phyloP scores from a whole-genome alignment of 23 tunicate species.

The Halocynthia aurantium region DNA sequence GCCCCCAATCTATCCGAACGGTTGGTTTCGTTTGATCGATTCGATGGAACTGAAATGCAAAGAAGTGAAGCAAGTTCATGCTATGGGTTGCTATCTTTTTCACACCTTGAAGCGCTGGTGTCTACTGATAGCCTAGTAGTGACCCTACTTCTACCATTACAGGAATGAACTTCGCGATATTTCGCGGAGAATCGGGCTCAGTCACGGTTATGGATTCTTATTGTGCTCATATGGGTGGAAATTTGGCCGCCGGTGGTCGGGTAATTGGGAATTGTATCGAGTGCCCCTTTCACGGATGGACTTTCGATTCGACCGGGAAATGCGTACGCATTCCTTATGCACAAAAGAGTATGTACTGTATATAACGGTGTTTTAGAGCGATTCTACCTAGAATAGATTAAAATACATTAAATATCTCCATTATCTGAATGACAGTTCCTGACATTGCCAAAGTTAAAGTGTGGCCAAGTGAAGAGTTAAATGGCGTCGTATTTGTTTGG shows the following conservation, averaged over 20 bases:
- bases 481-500: slow-evolving; percentile 69
- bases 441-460: slow-evolving; percentile 43
- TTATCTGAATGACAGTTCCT: slow-evolving; percentile 38
- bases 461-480: slow-evolving; percentile 60
- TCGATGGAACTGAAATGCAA: slow-evolving; percentile 31
- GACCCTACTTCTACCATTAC: background rate
- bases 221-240: slow-evolving; percentile 83
- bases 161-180: slow-evolving; percentile 62
- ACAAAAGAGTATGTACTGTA: background rate
- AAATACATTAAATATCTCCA: background rate
- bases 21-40: slow-evolving; percentile 83
- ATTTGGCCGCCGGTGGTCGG: slow-evolving; percentile 61
- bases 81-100: slow-evolving; percentile 46
- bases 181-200: slow-evolving; percentile 31
- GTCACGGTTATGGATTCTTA: slow-evolving; percentile 46
- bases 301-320: slow-evolving; percentile 28
- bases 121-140: too few relatives aligned
- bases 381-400: too few relatives aligned
- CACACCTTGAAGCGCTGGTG: too few relatives aligned
- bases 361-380: too few relatives aligned
- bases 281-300: slow-evolving; percentile 90
- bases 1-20: slow-evolving; percentile 89
- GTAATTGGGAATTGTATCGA: slow-evolving; percentile 68
- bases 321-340: slow-evolving; percentile 63
- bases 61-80: slow-evolving; percentile 82